Evolutionary conservation across 2,888 invertebrate species (phyloP), one percentile per base, ranked within the genome.

Genomic region (Scaeva pyrastri): DNA sequence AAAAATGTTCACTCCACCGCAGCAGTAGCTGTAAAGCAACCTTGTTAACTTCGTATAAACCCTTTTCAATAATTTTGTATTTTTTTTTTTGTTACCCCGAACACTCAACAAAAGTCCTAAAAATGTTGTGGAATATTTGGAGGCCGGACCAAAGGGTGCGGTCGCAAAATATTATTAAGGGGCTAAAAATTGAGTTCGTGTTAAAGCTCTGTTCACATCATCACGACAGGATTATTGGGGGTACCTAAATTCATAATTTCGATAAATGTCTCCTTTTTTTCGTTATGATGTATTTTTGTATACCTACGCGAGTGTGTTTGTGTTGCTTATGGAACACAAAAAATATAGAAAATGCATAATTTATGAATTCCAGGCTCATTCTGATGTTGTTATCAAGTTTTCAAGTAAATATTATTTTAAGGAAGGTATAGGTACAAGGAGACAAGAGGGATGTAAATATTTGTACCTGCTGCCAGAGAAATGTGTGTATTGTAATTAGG

Each of bases 1-100:
- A n/a, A 48, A 80, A 77, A 77, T 73, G 39, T 50, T 73, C 73
- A 70, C 62, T 56, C 60, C n/a, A 60, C n/a, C 74, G 55, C 60
- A 77, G 58, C 31, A 41, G 56, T 19, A 48, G 23, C 23, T 41
- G 50, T 66, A 26, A n/a, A 45, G 45, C 45, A 52, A 68, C 50
- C 66, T 64, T 72, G 58, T 56, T 62, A 50, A 66, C 62, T 75
- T 64, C 36, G 19, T 71, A n/a, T n/a, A 60, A 73, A 60, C 64
- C 74, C 58, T 80, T 71, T 72, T 80, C 80, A 80, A 85, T 68
- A 72, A 68, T 39, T 52, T 36, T 21, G 16, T 31, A 10, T 31
- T 11, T 60, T 43, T 36, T 85, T 71, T 58, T 85, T 71, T 66
- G 6, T 2, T 31, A 31, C 58, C 50, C 14, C 23, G 26, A 39